These are phyloP conservation scores for Drosophila burlai DNA, from an alignment of 1,140 invertebrate species.

Conservation along the genomic window DNA sequence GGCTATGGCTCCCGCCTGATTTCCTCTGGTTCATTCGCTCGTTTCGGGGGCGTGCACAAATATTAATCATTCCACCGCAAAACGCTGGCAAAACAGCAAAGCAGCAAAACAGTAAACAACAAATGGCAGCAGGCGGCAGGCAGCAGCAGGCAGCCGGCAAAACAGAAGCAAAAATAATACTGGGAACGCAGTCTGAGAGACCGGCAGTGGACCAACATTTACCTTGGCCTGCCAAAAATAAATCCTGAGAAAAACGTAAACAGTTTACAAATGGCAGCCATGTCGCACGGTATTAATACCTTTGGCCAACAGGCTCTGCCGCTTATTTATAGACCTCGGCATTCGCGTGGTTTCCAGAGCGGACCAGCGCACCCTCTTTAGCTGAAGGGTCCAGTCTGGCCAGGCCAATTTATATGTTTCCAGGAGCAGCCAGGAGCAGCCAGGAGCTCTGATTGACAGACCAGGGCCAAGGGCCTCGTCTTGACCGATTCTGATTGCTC, in stretches of 20 bases:
- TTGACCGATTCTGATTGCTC: conserved; percentile 34
- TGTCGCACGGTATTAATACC: conserved; percentile 47
- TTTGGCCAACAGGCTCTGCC: conserved; percentile 25
- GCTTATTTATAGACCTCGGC: conserved; percentile 21
- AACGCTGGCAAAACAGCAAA: conserved; percentile 31
- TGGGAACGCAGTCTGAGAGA: neutral
- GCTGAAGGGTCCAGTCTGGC: neutral
- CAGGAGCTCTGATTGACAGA: conserved; percentile 21
- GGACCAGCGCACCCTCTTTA: neutral
- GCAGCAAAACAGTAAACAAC: conserved; percentile 24
- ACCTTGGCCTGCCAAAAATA: conserved; percentile 42
- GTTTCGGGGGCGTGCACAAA: conserved; percentile 41
- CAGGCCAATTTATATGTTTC: conserved; percentile 31
- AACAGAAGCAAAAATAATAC: conserved; percentile 11
- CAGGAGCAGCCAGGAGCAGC: neutral
- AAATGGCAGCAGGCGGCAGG: conserved; percentile 2
- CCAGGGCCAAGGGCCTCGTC: conserved; percentile 1
- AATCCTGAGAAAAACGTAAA: conserved; percentile 42
- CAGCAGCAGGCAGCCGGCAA: neutral
- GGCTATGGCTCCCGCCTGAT: conserved; percentile 20
- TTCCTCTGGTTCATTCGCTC: neutral
- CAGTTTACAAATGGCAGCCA: conserved; percentile 45
- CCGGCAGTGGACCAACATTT: conserved; percentile 28
- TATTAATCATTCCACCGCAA: conserved; percentile 54
- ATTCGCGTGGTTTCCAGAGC: neutral